Evolutionary conservation across 1,140 invertebrate genomes (phyloP), one percentile per base, ranked within the genome.

Genomic region (Drosophila kurseongensis): DNA sequence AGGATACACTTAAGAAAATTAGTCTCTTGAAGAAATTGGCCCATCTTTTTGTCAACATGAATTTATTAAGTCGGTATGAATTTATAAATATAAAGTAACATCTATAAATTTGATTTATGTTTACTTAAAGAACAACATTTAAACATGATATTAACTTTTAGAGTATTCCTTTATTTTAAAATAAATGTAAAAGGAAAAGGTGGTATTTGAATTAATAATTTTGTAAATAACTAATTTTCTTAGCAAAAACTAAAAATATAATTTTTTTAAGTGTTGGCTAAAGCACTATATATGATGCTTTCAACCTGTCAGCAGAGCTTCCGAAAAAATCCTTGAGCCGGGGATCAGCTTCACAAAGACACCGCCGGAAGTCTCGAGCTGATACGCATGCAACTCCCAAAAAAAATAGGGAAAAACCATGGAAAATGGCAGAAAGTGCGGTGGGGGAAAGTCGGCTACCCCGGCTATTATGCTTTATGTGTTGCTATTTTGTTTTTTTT

Each of bases 401-500:
- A 66, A 45, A 60, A 65, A 32, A 32, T 0, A 32, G 29, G 6
- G 13, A 60, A 42, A 35, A 55, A 13, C 29, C 10, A 12, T 14
- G n/a, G 27, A n/a, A 56, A 57, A 47, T 18, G 65, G 14, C 27
- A 56, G 67, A 27, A 40, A 69, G 27, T 36, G 35, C 9, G 51
- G 27, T 48, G 51, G 12, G 47, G 27, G 29, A 38, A 51, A 38
- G 36, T 56, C 41, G 14, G 38, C 14, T 14, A 40, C 10, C 35
- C 23, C 8, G 32, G 59, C 78, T 66, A 88, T 86, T 88, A 88
- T 79, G 69, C 83, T 76, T 81, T 88, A 86, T 88, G 71, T 72
- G 75, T 61, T 82, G 66, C 57, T 78, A 50, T 41, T 58, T 36
- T 36, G 32, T 9, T 36, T 67, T 75, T 67, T 80, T 54, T 14